phyloP scores from a whole-genome alignment of 2,113 vertebrate species.

The Grammomys surdaster region DNA sequence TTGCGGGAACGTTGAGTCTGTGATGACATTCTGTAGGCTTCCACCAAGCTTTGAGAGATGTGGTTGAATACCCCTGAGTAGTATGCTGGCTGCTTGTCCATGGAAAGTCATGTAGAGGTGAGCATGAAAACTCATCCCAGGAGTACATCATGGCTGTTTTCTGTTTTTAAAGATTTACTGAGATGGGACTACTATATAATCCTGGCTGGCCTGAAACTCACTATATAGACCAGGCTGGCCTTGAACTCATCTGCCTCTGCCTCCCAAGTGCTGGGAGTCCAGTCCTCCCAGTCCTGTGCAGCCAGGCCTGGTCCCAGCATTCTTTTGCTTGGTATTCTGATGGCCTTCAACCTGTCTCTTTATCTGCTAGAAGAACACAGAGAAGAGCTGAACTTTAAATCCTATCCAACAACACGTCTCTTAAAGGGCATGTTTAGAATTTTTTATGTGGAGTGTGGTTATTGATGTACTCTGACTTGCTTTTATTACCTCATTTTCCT shows the following conservation, averaged over 20 bases:
- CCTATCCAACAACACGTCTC: background rate
- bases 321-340: background rate
- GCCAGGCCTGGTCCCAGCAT: background rate
- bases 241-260: background rate
- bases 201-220: background rate
- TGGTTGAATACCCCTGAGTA: background rate
- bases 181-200: background rate
- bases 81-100: background rate
- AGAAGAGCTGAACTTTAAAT: conserved; percentile 3
- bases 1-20: too few species aligned
- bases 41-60: background rate
- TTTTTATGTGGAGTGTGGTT: background rate
- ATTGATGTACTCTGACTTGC: background rate
- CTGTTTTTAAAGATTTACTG: background rate
- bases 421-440: background rate
- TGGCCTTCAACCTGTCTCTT: background rate
- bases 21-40: background rate
- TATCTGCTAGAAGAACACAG: background rate
- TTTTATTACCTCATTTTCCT: conserved; percentile 38
- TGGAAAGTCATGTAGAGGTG: background rate
- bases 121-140: background rate
- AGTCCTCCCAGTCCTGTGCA: background rate
- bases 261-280: background rate
- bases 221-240: background rate
- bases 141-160: background rate